A percentile compares a stretch with the other conserved stretches of the same genome.
phyloP scores from a whole-genome alignment of 2,113 vertebrate species.

The Erinaceus europaeus region DNA sequence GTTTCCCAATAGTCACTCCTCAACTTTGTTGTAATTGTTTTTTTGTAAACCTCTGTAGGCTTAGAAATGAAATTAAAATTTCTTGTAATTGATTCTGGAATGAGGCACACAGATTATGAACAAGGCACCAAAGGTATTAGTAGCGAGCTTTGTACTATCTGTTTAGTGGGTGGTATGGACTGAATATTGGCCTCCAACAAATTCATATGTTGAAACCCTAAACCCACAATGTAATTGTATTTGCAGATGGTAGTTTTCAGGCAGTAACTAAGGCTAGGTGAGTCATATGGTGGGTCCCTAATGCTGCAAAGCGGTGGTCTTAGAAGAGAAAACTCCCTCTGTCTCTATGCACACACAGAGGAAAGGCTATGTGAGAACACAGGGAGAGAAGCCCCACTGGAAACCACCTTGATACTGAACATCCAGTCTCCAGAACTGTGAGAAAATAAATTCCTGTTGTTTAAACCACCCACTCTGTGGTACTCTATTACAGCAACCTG shows the following conservation, averaged over 20 bases:
- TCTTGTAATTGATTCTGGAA: neutral
- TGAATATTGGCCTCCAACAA: neutral
- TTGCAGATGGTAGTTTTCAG: neutral
- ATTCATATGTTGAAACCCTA: neutral
- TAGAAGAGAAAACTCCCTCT: neutral
- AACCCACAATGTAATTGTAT: neutral
- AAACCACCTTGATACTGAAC: neutral
- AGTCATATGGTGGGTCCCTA: neutral
- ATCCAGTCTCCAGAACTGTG: neutral
- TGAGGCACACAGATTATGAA: conserved; percentile 13
- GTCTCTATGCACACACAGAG: neutral
- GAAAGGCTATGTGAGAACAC: neutral
- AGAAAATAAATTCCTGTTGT: neutral
- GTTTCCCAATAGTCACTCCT: neutral
- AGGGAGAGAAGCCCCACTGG: neutral
- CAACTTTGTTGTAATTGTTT: conserved; percentile 16
- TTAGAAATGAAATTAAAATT: conserved; percentile 27
- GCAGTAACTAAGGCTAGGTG: neutral
- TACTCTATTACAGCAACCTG: neutral
- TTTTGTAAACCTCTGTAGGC: neutral
- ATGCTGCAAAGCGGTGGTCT: neutral
- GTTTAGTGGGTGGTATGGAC: neutral
- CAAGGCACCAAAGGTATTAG: neutral
- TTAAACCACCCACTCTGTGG: neutral
- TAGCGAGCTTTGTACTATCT: neutral